Evolutionary conservation across 53 echinoderm and acorn worm genomes (phyloP), one percentile per base, ranked within the genome.

Genomic region (Arbacia lixula): DNA sequence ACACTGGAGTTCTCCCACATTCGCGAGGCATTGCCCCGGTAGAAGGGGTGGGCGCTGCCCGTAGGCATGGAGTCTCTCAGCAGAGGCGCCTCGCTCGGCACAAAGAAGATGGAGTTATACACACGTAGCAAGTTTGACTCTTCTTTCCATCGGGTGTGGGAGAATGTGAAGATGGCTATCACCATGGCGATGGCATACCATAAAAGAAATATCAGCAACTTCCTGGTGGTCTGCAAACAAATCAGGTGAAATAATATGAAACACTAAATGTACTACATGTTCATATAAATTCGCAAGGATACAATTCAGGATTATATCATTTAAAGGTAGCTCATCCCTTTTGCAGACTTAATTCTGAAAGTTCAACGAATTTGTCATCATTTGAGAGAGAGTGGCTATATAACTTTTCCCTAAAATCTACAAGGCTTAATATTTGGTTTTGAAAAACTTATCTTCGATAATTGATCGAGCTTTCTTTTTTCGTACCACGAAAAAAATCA

Each of bases 101-200:
- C 72, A 60, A 89, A 89, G 81, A 91, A 91, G 12, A 95, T 83
- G 22, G 91, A 91, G 86, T 95, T 95, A 86, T 95, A 95, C 35
- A 91, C 92, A 24, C 95, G 89, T 16, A 89, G 54, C 33, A 92
- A 79, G 36, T 95, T 86, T 24, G 90, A 87, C 36, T 95, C 92
- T 36, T 92, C 92, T 49, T 87, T 85, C 95, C 92, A 92, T 21
- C 92, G 66, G 28, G 90, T 68, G 73, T 91, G 93, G 4, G 96
- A 93, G 88, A 91, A 96, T 85, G 93, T 91, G 75, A 93, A 90
- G 83, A 91, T 86, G n/a, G 85, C 93, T 22, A 89, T 53, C 10
- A 93, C 83, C 91, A 93, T 93, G 68, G 88, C 51, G 29, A 93
- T 63, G 22, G 96, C 93, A 72, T 96, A 96, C 96, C 96, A 96